Conservation (phyloP, 2,797 vertebrate species). For the Ceyx erithaca region DNA sequence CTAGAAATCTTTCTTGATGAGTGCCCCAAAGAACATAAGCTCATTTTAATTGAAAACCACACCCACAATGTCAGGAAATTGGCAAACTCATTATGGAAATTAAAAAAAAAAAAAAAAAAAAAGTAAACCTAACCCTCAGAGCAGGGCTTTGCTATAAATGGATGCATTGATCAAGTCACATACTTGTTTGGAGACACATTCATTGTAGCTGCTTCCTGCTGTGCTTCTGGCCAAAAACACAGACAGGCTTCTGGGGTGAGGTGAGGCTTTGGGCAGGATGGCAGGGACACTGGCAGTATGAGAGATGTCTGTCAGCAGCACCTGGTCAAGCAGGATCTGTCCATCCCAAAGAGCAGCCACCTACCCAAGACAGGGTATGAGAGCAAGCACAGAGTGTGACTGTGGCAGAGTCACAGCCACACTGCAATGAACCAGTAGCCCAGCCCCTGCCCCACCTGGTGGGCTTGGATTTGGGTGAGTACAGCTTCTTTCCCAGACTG, state of each 20-base stretch:
- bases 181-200: not conserved
- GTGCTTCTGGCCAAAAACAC: not conserved
- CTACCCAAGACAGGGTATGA: not conserved
- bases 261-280: not conserved
- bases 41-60: not conserved
- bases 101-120: not conserved
- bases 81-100: not conserved
- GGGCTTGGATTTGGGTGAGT: not conserved
- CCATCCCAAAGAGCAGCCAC: not conserved
- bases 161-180: not conserved
- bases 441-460: not conserved
- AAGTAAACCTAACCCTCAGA: not conserved
- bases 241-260: not conserved
- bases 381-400: not conserved
- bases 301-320: not conserved
- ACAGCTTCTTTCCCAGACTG: not conserved
- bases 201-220: not conserved
- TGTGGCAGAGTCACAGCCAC: not conserved
- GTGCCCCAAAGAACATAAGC: not conserved
- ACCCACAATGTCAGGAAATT: not conserved
- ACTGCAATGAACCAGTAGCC: not conserved
- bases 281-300: accelerated
- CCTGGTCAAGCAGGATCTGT: not conserved
- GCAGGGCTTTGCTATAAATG: not conserved
- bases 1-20: not conserved